These are phyloP conservation scores for Calephelis nemesis DNA, from an alignment of 1,140 invertebrate species.

Conservation along the genomic window DNA sequence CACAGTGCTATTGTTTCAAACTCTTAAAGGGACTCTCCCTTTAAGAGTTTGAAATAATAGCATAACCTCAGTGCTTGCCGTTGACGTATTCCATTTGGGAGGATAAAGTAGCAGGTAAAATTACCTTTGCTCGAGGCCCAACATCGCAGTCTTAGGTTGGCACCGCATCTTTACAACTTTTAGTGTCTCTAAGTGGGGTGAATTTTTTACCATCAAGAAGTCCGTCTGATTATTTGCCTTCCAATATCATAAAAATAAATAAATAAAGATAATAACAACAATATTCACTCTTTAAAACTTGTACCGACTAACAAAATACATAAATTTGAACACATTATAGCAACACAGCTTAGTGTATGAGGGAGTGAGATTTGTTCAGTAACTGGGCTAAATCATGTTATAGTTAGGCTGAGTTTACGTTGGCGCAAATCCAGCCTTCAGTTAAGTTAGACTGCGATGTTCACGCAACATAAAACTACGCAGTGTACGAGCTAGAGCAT, in stretches of 20 bases:
- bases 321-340: conserved; percentile 11
- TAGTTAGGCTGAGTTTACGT: conserved; percentile 49
- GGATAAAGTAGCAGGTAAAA: too few relatives aligned
- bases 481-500: conserved; percentile 3
- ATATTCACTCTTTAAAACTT: conserved; percentile 8
- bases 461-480: conserved; percentile 17
- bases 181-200: too few relatives aligned
- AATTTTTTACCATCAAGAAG: too few relatives aligned
- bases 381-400: conserved; percentile 59
- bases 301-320: conserved; percentile 2
- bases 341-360: conserved; percentile 23
- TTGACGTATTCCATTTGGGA: too few relatives aligned
- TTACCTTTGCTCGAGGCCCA: too few relatives aligned
- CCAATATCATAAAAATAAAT: too few relatives aligned
- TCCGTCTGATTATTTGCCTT: neutral
- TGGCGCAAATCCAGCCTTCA: conserved; percentile 43
- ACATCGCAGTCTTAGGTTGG: too few relatives aligned
- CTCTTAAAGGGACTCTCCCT: too few relatives aligned
- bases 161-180: too few relatives aligned
- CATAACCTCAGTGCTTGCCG: too few relatives aligned
- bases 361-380: conserved; percentile 51
- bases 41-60: too few relatives aligned
- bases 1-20: too few relatives aligned
- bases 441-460: conserved; percentile 12
- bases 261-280: neutral